phyloP scores from a whole-genome alignment of 2,888 invertebrate genomes.

The Stenodema calcarata region DNA sequence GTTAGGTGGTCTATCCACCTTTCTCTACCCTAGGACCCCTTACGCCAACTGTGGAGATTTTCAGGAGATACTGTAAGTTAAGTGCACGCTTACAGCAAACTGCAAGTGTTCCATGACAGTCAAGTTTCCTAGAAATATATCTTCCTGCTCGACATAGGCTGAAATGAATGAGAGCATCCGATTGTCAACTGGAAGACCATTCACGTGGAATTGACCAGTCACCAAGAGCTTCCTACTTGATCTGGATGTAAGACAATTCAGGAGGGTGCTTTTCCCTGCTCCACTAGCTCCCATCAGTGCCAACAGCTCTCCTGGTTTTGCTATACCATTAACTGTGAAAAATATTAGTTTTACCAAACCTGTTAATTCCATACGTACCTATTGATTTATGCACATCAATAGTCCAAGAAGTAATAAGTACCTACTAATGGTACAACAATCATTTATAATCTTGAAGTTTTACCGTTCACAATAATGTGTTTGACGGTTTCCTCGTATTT shows the following conservation, averaged over 20 bases:
- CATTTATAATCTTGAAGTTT: no score
- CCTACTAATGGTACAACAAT: no score
- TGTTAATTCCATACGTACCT: no score
- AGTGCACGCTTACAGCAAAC: slow-evolving; percentile 72
- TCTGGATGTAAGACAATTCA: slow-evolving; percentile 87
- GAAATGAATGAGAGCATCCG: slow-evolving; percentile 65
- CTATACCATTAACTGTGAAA: slow-evolving; percentile 76
- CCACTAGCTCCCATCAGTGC: slow-evolving; percentile 91
- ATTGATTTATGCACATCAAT: no score
- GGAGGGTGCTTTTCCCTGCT: slow-evolving; percentile 91
- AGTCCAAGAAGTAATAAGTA: no score
- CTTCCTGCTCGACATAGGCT: slow-evolving; percentile 86
- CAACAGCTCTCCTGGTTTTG: slow-evolving; percentile 83
- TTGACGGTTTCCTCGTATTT: not conserved
- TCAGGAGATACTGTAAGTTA: no score
- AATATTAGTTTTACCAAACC: no score
- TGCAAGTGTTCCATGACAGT: slow-evolving; percentile 82
- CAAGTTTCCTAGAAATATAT: slow-evolving; percentile 78
- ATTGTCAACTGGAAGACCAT: slow-evolving; percentile 11
- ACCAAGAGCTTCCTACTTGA: slow-evolving; percentile 22
- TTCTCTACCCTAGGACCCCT: no score
- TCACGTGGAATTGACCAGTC: slow-evolving; percentile 12
- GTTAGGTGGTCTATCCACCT: no score
- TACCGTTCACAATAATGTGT: not conserved
- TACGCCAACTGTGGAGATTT: no score